Base-by-base conservation (phyloP, 2,113 vertebrate species). In the Gallinago jamesoni region DNA sequence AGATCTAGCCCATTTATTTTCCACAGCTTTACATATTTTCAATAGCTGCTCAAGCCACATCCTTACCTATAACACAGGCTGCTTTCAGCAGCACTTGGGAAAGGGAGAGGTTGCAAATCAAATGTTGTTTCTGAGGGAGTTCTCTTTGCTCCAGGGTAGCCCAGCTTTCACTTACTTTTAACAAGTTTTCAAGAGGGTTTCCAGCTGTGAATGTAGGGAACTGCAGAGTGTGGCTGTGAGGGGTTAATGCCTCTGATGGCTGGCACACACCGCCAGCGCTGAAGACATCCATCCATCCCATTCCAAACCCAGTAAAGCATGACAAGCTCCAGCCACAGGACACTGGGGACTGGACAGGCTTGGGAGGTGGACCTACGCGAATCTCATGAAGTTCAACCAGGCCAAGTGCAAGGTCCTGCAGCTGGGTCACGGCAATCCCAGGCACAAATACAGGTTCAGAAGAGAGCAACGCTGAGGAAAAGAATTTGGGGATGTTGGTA, bases 1-100 rank as follows among this genome's bases (percentile, higher is more conserved):
- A 92, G 82, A 78, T 95, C 94, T 87, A 89, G 68, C 62, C 84
- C 94, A 86, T 96, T 95, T 91, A 96, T 96, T 98, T 98, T 96
- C 96, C 92, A 89, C 86, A 94, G 95, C 95, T 97, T 97, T 92
- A 84, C 96, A 93, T 98, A 95, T 96, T 98, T 98, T 95, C 97
- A 97, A 87, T 97, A 96, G 93, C 94, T 97, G 84, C 96, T 95
- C 85, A 93, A 94, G 95, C 96, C 96, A 95, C 97, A 97, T 94
- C 95, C 97, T 97, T 96, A 92, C 94, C 88, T 96, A 2, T 67
- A 98, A 98, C 97, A 98, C 92, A 97, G 95, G 97, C 95, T 94
- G 92, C 95, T 98, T 97, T 98, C 86, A 98, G 95, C 72, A 85
- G 91, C 1, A 7, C 88, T n/a, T 5, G 1, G 62, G 66, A 89